Evolutionary conservation across 2,888 invertebrate genomes (phyloP).

Genomic region (Theretra japonica): DNA sequence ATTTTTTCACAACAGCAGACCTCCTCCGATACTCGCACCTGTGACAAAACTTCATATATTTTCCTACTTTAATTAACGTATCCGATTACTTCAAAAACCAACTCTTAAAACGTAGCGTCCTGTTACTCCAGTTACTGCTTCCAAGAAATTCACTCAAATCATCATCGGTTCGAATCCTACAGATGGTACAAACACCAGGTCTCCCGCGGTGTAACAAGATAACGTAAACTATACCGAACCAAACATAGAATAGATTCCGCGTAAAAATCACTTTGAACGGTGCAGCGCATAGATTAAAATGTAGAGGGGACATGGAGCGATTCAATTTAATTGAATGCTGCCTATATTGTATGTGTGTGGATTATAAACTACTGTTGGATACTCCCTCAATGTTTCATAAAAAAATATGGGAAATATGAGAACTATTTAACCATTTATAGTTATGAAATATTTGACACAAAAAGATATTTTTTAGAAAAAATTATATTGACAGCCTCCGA

Average conservation of each 20-base stretch:
- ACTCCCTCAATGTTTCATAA: no score
- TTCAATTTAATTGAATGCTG: not conserved
- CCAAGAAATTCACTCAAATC: not conserved
- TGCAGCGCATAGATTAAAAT: not conserved
- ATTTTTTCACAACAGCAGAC: no score
- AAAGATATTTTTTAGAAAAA: no score
- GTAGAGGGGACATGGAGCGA: not conserved
- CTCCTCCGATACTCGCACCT: no score
- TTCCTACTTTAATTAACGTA: not conserved
- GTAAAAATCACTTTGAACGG: constrained; percentile 24
- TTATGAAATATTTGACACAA: no score
- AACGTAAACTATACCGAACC: constrained; percentile 28
- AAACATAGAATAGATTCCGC: constrained; percentile 26
- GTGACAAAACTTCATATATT: not conserved
- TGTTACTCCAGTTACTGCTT: not conserved
- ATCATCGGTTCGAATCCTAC: constrained; percentile 1
- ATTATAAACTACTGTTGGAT: no score
- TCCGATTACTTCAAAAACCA: not conserved
- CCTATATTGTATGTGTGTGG: no score
- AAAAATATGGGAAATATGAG: no score
- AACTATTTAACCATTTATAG: no score
- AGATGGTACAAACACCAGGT: constrained; percentile 13
- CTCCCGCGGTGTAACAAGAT: constrained; percentile 29
- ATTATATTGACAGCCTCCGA: no score
- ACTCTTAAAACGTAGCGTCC: not conserved